Evolutionary conservation across 2,888 invertebrate genomes (phyloP), one percentile per base, ranked within the genome.

Genomic region (Dichetophora obliterata): DNA sequence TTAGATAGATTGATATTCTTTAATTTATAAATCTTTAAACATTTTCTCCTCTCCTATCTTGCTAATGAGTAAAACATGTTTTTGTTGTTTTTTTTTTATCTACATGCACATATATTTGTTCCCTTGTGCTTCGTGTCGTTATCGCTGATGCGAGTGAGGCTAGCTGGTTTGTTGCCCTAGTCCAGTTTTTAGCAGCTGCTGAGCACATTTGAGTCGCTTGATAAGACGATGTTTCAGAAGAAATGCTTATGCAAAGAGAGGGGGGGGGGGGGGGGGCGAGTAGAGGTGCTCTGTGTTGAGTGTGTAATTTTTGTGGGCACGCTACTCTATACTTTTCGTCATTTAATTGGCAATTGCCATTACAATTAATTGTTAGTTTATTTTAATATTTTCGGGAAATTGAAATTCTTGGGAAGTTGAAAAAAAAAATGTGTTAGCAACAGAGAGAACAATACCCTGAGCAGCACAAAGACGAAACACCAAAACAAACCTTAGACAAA

Each of bases 61-160:
- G n/a, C 24, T 19, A 31, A 70, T 70, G 70, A 37, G 34, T 66
- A n/a, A 31, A 34, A 37, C 66, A 66, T 37, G 66, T 66, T 66
- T 43, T 37, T 43, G 11, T 63, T 31, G 31, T 66, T 19, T 22
- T 66, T n/a, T 37, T 66, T 37, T 2, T 6, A 27, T 14, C 27
- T 22, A 8, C n/a, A n/a, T n/a, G n/a, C n/a, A n/a, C n/a, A n/a
- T 31, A 4, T 31, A 31, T 31, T 31, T 31, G 31, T 5, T 31
- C 31, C 31, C 31, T 31, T 31, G 31, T 31, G 31, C 5, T 4
- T 31, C 5, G 5, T 31, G 31, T 5, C 31, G 31, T 4, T 34
- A 6, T 65, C 19, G 65, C 8, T n/a, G 37, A 37, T 31, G 65
- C 2, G 19, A 34, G 54, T 52, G 31, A 52, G 14, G 69, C 24